These are phyloP conservation scores for Pelosia muscerda DNA, from an alignment of 2,888 invertebrate species.

Conservation along the genomic window DNA sequence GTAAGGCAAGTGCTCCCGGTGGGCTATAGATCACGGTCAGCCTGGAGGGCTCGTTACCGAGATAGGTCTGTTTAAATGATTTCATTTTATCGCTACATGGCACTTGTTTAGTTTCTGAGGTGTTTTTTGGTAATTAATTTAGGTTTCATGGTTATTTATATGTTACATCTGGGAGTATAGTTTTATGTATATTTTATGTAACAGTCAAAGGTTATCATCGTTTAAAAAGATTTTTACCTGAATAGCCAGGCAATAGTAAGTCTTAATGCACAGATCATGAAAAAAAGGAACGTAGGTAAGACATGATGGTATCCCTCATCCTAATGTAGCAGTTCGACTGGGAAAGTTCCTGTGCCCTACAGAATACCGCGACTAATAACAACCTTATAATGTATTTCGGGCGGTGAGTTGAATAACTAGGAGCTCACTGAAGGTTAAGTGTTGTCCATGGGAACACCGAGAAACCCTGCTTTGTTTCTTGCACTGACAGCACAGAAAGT, in stretches of 20 bases:
- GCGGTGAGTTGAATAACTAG: too few relatives aligned
- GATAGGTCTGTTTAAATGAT: slow-evolving; percentile 45
- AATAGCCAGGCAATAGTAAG: neutral
- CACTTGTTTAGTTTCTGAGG: slow-evolving; percentile 17
- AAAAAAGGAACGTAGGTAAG: too few relatives aligned
- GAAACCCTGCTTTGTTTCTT: too few relatives aligned
- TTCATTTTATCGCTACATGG: slow-evolving; percentile 38
- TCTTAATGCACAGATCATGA: neutral
- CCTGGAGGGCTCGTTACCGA: slow-evolving; percentile 48
- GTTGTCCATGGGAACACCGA: too few relatives aligned
- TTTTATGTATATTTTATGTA: neutral
- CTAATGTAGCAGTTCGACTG: too few relatives aligned
- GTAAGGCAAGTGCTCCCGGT: slow-evolving; percentile 47
- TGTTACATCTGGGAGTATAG: neutral
- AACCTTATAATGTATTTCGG: too few relatives aligned
- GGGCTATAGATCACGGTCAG: slow-evolving; percentile 42
- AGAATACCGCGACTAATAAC: too few relatives aligned
- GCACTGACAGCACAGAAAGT: too few relatives aligned
- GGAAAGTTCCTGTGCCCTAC: too few relatives aligned
- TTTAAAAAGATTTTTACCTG: neutral
- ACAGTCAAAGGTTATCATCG: neutral
- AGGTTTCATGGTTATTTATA: slow-evolving; percentile 8
- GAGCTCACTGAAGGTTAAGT: too few relatives aligned
- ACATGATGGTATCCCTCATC: too few relatives aligned
- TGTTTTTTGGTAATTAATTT: slow-evolving; percentile 8